Evolutionary conservation across 2,888 invertebrate genomes (phyloP), one percentile per base, ranked within the genome.

Genomic region (Pammene aurita): DNA sequence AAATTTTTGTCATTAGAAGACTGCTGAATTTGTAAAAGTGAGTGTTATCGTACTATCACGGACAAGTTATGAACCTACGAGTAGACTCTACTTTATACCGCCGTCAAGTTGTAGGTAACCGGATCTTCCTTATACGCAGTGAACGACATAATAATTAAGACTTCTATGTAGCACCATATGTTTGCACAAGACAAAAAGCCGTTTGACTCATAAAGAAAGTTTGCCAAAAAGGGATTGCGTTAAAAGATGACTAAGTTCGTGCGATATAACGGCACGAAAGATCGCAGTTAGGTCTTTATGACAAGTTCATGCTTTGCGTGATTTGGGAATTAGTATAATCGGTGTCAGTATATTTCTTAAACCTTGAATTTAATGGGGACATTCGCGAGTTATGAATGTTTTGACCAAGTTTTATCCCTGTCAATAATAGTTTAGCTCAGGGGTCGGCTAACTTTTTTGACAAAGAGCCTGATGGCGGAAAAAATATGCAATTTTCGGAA

Each of bases 221-320:
- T 54, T 35, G 44, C 44, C 58, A 60, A 54, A 64, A 68, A 68
- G 44, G 58, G 63, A 34, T 44, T 60, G 46, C 58, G 63, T 68
- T 35, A 61, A 62, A 57, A 57, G 63, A 69, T 69, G 68, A 69
- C 46, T 34, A 26, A 50, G 34, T 54, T 46, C 42, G 42, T 64
- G 14, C 26, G 11, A 55, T 26, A 41, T 69, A 69, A 69, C 69
- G 64, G 58, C 64, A 60, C 58, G 64, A 0, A 13, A 69, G 46
- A 60, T 64, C 14, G 58, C 64, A 57, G 57, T 68, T 68, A 44
- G 50, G 34, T 50, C 26, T 68, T 68, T 68, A 52, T 52, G 52
- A 57, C 42, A 16, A 46, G 2, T 42, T 50, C 46, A 56, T 55
- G 61, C 13, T 41, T n/a, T 14, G 61, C 35, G 61, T 61, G 48